Evolutionary conservation across 1,140 invertebrate genomes (phyloP), one percentile per base, ranked within the genome.

Genomic region (Lucilia cuprina): DNA sequence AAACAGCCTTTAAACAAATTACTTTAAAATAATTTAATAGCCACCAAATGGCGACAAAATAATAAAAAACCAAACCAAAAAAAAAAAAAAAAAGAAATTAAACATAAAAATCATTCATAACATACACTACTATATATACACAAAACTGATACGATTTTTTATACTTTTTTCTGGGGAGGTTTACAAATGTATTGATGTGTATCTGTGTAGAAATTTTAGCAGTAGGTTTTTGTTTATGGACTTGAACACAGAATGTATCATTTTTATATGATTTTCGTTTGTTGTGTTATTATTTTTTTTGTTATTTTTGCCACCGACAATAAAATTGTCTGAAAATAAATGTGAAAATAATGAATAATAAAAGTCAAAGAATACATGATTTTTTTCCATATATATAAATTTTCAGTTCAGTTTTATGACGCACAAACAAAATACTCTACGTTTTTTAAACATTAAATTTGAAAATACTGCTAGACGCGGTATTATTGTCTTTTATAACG

Each of bases 321-420:
- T 83, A 74, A 83, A 83, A 83, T 83, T 60, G 50, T n/a, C 70
- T 65, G 34, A 83, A 75, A 83, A 74, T 83, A 83, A 83, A 83
- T 83, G 83, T 75, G 83, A 83, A 83, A 83, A 83, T 83, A 83
- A 83, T 83, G 83, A 83, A 83, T 83, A 83, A 83, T 83, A 83
- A 83, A 83, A 83, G 83, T 83, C 83, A 83, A 83, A 75, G 65
- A 74, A 83, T 41, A 83, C 83, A 83, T 75, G 83, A 83, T 83
- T 83, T 75, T 83, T 74, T 82, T 14, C 14, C 14, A n/a, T 60
- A 14, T 60, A 30, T 30, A 30, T 30, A 30, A 30, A 30, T 60
- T 14, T n/a, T 60, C 50, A 17, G 50, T 60, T 70, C 65, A 25
- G n/a, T 70, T 70, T 70, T 82, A 82, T 82, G 82, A 80, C 77